Base-by-base conservation (phyloP, 2,888 invertebrate genomes). In the Hyposoter didymator region DNA sequence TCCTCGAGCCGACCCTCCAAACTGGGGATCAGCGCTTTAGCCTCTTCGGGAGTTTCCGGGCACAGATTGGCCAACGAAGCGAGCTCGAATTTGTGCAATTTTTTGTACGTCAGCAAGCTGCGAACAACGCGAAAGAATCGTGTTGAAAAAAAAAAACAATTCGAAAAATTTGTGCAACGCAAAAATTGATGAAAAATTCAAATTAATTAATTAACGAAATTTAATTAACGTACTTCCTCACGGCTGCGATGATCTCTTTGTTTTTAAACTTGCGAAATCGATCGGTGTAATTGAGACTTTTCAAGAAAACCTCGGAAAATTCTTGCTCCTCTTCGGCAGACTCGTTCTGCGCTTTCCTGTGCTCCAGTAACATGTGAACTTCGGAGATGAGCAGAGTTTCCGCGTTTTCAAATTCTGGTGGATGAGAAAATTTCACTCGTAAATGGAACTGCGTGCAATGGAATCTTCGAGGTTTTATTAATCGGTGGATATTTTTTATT, bases 311-410 rank as follows among this genome's bases (percentile, higher is more conserved):
- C 94, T 99, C 99, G 0, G 99, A 99, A 93, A 99, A 97, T 94
- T 99, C 99, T 94, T 99, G 99, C 92, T 99, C 98, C 91, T 99
- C 99, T 93, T 99, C 99, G 2, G 99, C 98, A 45, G 98, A 98
- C 94, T 99, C 99, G 94, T 99, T 99, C 94, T 99, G 99, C 49
- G 98, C 97, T 94, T 99, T 99, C 78, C 99, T 96, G 94, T 99
- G 99, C 93, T 99, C 99, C 90, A 99, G 94, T 90, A 99, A 95
- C 98, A 99, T 98, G 93, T 98, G 97, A 0, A 98, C 98, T 95
- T 98, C 98, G 2, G 99, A 99, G 93, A 99, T 99, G 78, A 99
- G 95, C 82, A 99, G 94, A 0, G 99, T 99, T 95, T 99, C 99
- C 1, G 99, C 99, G 95, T 98, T 99, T 95, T 99, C 99, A 94